A percentile compares a stretch with the other conserved stretches of the same genome.
Conservation (phyloP, 2,797 vertebrate genomes). For the Spea hammondii region DNA sequence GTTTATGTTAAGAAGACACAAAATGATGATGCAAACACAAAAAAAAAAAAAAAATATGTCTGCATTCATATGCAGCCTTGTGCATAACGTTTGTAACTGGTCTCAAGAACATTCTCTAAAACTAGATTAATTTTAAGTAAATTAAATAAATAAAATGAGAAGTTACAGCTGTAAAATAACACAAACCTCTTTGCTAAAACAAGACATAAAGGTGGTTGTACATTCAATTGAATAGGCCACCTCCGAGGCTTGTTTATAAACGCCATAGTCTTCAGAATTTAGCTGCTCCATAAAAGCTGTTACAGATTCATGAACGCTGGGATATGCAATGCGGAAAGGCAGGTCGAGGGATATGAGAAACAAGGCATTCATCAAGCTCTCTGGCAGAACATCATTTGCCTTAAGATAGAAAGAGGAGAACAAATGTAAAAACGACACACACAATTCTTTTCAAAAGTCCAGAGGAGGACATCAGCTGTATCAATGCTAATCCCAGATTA, state of each 20-base stretch:
- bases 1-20: no score
- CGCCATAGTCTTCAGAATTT: conserved; percentile 78
- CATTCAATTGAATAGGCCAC: conserved; percentile 82
- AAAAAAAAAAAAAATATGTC: no score
- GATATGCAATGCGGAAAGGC: conserved; percentile 78
- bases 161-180: not conserved
- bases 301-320: conserved; percentile 79
- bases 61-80: no score
- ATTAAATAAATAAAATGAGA: not conserved
- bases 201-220: conserved; percentile 81
- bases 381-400: conserved; percentile 79
- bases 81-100: no score
- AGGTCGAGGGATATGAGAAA: conserved; percentile 84
- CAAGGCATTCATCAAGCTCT: conserved; percentile 75
- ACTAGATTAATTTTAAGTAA: no score
- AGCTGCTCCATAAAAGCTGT: conserved; percentile 91
- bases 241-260: conserved; percentile 79
- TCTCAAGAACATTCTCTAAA: no score
- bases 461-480: not conserved
- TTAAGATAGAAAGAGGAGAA: conserved; percentile 55
- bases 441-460: conserved; percentile 5
- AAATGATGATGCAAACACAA: no score
- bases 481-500: not conserved
- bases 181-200: conserved; percentile 79
- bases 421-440: not conserved